phyloP scores from a whole-genome alignment of 2,888 invertebrate species.

The Dicyrtomina minuta region DNA sequence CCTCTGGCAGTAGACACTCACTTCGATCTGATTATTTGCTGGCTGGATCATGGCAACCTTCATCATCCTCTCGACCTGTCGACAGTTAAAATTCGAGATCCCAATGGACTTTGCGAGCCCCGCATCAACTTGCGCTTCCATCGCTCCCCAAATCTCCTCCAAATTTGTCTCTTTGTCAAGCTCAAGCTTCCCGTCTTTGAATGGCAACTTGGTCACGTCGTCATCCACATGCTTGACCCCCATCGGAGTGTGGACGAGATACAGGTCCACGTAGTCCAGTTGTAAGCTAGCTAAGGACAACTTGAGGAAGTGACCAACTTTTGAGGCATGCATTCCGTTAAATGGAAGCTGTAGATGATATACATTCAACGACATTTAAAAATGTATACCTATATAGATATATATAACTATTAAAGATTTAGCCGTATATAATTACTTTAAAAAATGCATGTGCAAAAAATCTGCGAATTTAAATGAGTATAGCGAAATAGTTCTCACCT shows the following conservation, averaged over 20 bases:
- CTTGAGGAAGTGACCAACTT: conserved; percentile 45
- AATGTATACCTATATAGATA: too few species aligned
- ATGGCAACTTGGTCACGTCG: conserved; percentile 60
- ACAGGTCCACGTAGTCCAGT: too few species aligned
- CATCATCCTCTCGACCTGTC: conserved; percentile 70
- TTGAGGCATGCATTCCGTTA: conserved; percentile 43
- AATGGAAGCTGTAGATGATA: conserved; percentile 45
- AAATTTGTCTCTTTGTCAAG: conserved; percentile 60
- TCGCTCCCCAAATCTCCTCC: conserved; percentile 68
- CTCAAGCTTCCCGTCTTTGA: conserved; percentile 60
- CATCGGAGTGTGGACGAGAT: conserved; percentile 77
- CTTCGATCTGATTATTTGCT: conserved; percentile 62
- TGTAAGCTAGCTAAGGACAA: conserved; percentile 64
- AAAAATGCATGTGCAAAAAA: too few species aligned
- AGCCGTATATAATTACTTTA: too few species aligned
- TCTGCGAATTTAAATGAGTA: too few species aligned
- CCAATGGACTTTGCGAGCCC: conserved; percentile 78
- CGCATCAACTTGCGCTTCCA: conserved; percentile 68
- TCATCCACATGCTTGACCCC: conserved; percentile 55
- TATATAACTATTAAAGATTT: too few species aligned
- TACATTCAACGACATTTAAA: too few species aligned
- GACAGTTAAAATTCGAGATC: conserved; percentile 76
- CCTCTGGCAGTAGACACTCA: too few species aligned
- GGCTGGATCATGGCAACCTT: conserved; percentile 66
- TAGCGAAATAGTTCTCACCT: too few species aligned